These are phyloP conservation scores for Rhinella marina DNA, from an alignment of 2,797 vertebrate species.

Conservation along the genomic window DNA sequence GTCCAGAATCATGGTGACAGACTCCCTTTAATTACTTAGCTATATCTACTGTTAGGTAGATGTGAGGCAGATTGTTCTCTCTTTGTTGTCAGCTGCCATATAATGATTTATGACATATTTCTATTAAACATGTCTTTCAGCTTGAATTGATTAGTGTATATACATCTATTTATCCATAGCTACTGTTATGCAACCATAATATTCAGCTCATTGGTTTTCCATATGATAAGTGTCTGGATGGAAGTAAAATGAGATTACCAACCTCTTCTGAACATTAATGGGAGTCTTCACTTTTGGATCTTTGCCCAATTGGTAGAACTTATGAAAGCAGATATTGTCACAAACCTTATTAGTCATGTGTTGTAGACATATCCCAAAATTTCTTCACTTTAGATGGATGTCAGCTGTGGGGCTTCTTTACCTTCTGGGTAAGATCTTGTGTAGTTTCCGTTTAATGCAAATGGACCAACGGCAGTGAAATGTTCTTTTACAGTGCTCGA, in stretches of 20 bases:
- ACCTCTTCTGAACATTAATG: neutral
- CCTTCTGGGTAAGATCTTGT: too few species aligned
- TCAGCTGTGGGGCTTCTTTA: too few species aligned
- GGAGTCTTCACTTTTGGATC: neutral
- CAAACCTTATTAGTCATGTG: too few species aligned
- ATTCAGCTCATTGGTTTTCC: neutral
- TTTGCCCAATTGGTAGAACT: neutral
- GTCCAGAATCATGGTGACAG: too few species aligned
- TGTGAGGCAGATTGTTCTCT: neutral
- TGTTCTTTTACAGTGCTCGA: too few species aligned
- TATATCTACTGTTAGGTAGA: slow-evolving; percentile 21
- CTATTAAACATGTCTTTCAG: neutral
- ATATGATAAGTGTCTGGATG: neutral
- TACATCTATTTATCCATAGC: neutral
- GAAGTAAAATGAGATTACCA: neutral
- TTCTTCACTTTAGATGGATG: too few species aligned
- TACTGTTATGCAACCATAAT: neutral
- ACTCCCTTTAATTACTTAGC: slow-evolving; percentile 8
- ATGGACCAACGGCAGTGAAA: too few species aligned
- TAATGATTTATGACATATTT: neutral
- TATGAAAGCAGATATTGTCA: too few species aligned
- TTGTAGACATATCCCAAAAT: too few species aligned
- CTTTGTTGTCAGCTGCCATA: slow-evolving; percentile 1
- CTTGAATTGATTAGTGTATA: neutral
- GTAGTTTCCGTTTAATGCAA: too few species aligned